phyloP scores from a whole-genome alignment of 2,888 invertebrate genomes.

The Selenia dentaria region DNA sequence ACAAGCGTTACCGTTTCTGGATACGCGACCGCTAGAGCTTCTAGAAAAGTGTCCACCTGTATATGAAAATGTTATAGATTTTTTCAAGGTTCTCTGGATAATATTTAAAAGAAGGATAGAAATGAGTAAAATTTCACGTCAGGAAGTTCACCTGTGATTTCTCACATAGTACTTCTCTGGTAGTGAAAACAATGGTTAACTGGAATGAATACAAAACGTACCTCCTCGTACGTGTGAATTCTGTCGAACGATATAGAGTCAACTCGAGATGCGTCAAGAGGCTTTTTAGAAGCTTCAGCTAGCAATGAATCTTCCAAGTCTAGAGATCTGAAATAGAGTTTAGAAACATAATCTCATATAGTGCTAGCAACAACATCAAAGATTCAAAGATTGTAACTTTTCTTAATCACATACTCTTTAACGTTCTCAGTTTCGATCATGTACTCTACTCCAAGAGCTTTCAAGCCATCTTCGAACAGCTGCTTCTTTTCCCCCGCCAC shows the following conservation, averaged over 20 bases:
- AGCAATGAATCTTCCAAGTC: neutral
- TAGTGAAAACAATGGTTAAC: too few species aligned
- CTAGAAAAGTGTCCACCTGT: slow-evolving; percentile 56
- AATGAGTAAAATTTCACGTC: too few species aligned
- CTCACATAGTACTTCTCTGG: too few species aligned
- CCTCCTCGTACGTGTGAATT: neutral
- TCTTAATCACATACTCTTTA: slow-evolving; percentile 53
- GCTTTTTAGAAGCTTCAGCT: neutral
- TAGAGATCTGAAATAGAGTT: neutral
- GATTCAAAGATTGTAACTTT: too few species aligned
- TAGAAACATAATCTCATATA: neutral
- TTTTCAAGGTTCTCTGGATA: too few species aligned
- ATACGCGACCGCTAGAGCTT: slow-evolving; percentile 48
- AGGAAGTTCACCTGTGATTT: too few species aligned
- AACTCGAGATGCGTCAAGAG: neutral
- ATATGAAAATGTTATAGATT: slow-evolving; percentile 6
- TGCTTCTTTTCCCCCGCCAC: slow-evolving; percentile 48
- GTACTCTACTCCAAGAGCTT: slow-evolving; percentile 45
- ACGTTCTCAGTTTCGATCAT: slow-evolving; percentile 57
- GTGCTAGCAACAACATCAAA: too few species aligned
- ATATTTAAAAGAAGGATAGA: too few species aligned
- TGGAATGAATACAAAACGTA: neutral
- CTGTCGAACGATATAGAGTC: neutral
- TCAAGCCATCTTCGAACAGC: slow-evolving; percentile 51
- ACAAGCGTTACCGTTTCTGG: slow-evolving; percentile 55